Conservation (phyloP, 2,888 invertebrate species). For the Zootermopsis nevadensis region DNA sequence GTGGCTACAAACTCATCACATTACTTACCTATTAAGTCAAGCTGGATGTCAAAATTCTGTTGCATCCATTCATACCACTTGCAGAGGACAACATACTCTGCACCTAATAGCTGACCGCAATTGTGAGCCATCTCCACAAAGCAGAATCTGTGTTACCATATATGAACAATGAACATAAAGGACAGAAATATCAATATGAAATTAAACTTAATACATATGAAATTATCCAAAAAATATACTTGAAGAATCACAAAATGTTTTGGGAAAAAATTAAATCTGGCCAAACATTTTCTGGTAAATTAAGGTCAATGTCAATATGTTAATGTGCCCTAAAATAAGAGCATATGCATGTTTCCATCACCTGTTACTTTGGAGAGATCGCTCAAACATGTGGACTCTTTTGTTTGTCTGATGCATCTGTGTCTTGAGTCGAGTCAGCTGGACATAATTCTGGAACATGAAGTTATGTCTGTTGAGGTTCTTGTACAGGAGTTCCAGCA, state of each 20-base stretch:
- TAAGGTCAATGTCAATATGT: too few relatives aligned
- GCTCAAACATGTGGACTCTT: slow-evolving; percentile 59
- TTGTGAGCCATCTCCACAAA: slow-evolving; percentile 65
- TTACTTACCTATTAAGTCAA: slow-evolving; percentile 63
- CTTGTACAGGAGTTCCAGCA: slow-evolving; percentile 67
- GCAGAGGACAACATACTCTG: slow-evolving; percentile 64
- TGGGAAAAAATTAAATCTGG: too few relatives aligned
- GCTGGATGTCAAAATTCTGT: slow-evolving; percentile 61
- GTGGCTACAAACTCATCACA: too few relatives aligned
- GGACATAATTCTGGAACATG: slow-evolving; percentile 68
- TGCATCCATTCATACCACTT: slow-evolving; percentile 66
- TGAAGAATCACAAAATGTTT: too few relatives aligned
- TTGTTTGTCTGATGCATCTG: slow-evolving; percentile 65
- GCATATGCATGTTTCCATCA: slow-evolving; percentile 37
- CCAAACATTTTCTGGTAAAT: too few relatives aligned
- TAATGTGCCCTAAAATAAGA: too few relatives aligned
- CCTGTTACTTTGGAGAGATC: slow-evolving; percentile 62
- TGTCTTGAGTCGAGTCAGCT: slow-evolving; percentile 63
- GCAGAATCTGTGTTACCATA: slow-evolving; percentile 58
- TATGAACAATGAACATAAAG: too few relatives aligned
- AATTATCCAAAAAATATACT: too few relatives aligned
- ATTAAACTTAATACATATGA: too few relatives aligned
- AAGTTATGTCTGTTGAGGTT: slow-evolving; percentile 65
- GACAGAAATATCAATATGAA: too few relatives aligned
- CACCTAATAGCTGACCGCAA: slow-evolving; percentile 61